These are phyloP conservation scores for Kradibia gibbosae DNA, from an alignment of 1,140 invertebrate genomes.

Conservation along the genomic window DNA sequence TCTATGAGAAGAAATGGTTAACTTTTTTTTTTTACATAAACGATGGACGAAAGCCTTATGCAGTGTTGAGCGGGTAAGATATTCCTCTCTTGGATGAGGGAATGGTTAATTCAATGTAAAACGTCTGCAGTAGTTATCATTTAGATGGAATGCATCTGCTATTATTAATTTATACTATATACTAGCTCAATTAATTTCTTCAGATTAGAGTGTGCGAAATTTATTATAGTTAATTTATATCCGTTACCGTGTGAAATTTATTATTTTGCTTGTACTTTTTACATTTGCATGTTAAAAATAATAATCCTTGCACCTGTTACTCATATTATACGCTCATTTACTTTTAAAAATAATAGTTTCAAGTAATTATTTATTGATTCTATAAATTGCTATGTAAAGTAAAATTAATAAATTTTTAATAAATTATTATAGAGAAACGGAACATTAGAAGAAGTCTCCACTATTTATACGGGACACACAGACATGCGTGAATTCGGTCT, in stretches of 20 bases:
- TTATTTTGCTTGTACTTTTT: background rate
- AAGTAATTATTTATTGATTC: background rate
- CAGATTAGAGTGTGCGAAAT: background rate
- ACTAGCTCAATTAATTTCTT: background rate
- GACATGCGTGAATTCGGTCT: conserved; percentile 86
- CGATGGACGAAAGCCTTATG: background rate
- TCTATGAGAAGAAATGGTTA: background rate
- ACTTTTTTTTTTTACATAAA: conserved; percentile 5
- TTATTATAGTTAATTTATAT: background rate
- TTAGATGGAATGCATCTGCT: background rate
- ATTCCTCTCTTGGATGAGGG: background rate
- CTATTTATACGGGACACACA: conserved; percentile 84
- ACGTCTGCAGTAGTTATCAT: background rate
- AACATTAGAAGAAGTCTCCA: conserved; percentile 84
- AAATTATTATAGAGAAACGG: conserved; percentile 80
- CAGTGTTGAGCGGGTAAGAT: background rate
- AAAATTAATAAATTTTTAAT: conserved; percentile 13
- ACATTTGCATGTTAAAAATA: background rate
- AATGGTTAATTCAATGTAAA: background rate
- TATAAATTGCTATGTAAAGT: background rate
- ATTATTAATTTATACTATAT: no score
- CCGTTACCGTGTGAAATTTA: background rate
- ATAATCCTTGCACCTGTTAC: background rate
- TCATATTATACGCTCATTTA: background rate
- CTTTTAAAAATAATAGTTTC: background rate